Evolutionary conservation across 2,113 vertebrate species (phyloP), one percentile per base, ranked within the genome.

Genomic region (Irena cyanogastra): DNA sequence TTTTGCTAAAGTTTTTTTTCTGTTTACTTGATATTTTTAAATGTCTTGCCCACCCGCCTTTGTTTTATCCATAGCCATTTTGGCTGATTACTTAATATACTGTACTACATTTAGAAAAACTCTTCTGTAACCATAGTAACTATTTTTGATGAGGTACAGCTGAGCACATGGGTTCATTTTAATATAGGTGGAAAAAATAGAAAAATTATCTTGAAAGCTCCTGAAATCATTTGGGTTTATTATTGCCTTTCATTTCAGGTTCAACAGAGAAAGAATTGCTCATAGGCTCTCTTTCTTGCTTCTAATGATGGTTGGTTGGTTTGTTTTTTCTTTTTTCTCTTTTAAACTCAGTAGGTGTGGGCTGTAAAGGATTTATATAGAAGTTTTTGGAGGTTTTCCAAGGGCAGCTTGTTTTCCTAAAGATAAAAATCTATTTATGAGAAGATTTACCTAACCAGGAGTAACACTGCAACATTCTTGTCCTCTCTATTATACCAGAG

Each of bases 41-140:
- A 82, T 88, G 87, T 45, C 44, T 91, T 96, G 71, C 61, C 80
- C 78, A 96, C 65, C 81, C 97, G 74, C 78, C 81, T 83, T 95
- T 45, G 24, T 17, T 91, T 95, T 92, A 64, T 96, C 85, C 60
- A 84, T 59, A 90, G 79, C 88, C 33, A 94, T 95, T 97, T 95
- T 92, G 61, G 39, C 49, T 97, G 88, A 95, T 97, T 97, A 95
- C 97, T 97, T 97, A 76, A 87, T 94, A 94, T 68, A 95, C 30
- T 75, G n/a, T 93, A 96, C 74, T 91, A 90, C 79, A 84, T 93
- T 93, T 96, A 97, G 93, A 74, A 93, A 95, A 95, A 85, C 49
- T 68, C 53, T 59, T 41, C 53, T 50, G 97, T 97, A 96, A 95
- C 96, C 93, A 96, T 96, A 82, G 97, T 80, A 97, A 97, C 85